Conservation (phyloP, 2,113 vertebrate genomes). For the Genyomyrus donnyi region DNA sequence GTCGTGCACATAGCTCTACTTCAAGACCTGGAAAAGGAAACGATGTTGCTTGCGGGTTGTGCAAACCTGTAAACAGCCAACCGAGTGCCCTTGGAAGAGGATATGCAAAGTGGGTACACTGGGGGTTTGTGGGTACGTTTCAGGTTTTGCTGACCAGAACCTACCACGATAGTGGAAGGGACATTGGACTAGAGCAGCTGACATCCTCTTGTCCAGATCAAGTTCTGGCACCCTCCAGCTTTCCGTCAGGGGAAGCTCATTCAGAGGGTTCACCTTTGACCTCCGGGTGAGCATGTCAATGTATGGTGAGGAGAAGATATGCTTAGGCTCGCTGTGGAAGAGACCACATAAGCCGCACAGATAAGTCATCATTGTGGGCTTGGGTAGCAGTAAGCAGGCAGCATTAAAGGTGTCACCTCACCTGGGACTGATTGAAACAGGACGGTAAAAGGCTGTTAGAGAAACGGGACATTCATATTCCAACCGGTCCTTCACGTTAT, state of each 20-base stretch:
- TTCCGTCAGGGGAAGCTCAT: slow-evolving; percentile 38
- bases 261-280: slow-evolving; percentile 54
- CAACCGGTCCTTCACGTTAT: slow-evolving; percentile 45
- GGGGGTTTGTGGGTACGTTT: too few relatives aligned
- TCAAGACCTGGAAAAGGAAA: not conserved
- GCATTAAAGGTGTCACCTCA: slow-evolving; percentile 18
- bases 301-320: slow-evolving; percentile 51
- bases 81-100: not conserved
- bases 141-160: not conserved
- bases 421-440: slow-evolving; percentile 54
- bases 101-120: not conserved
- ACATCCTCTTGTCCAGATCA: slow-evolving; percentile 53
- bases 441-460: slow-evolving; percentile 52
- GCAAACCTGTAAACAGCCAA: not conserved
- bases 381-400: not conserved
- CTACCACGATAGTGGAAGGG: slow-evolving; percentile 36
- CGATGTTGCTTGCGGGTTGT: not conserved
- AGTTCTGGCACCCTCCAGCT: slow-evolving; percentile 49
- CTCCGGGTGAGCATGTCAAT: slow-evolving; percentile 52
- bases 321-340: slow-evolving; percentile 52
- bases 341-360: not conserved
- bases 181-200: slow-evolving; percentile 47
- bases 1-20: not conserved
- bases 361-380: not conserved
- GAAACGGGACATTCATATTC: slow-evolving; percentile 55